Percentiles rank a stretch among this genome's conserved stretches.
phyloP scores from a whole-genome alignment of 1,140 invertebrate species.

The Cyclargus thomasi region DNA sequence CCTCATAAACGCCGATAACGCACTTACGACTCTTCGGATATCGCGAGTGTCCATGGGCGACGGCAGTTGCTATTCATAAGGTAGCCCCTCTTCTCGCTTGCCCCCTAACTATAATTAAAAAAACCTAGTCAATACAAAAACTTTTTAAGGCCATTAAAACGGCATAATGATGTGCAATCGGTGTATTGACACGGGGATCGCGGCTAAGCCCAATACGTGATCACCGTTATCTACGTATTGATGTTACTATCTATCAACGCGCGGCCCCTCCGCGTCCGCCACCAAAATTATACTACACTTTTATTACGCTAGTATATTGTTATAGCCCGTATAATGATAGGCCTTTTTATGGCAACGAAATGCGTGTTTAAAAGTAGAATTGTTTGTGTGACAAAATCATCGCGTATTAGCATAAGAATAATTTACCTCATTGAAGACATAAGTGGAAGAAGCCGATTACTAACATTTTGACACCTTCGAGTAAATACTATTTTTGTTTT shows the following conservation, averaged over 20 bases:
- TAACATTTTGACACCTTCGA: no score
- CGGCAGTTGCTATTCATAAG: no score
- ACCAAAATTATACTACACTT: conserved; percentile 12
- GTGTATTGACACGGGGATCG: conserved; percentile 50
- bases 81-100: no score
- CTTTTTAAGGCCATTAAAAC: background rate
- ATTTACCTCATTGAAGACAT: no score
- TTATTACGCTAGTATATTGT: conserved; percentile 1
- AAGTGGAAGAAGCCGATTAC: no score
- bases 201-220: conserved; percentile 43
- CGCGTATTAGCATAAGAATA: no score
- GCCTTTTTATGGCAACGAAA: background rate
- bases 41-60: no score
- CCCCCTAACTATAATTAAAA: no score
- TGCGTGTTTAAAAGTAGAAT: background rate
- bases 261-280: conserved; percentile 11
- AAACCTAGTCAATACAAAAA: no score
- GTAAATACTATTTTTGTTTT: no score
- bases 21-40: no score
- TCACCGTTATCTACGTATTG: conserved; percentile 46
- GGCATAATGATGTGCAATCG: conserved; percentile 30
- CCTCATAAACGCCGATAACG: no score
- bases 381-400: background rate
- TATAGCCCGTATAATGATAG: conserved; percentile 3
- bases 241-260: conserved; percentile 45